phyloP scores from a whole-genome alignment of 2,797 vertebrate species.

The Microctenopoma steveboyesi region DNA sequence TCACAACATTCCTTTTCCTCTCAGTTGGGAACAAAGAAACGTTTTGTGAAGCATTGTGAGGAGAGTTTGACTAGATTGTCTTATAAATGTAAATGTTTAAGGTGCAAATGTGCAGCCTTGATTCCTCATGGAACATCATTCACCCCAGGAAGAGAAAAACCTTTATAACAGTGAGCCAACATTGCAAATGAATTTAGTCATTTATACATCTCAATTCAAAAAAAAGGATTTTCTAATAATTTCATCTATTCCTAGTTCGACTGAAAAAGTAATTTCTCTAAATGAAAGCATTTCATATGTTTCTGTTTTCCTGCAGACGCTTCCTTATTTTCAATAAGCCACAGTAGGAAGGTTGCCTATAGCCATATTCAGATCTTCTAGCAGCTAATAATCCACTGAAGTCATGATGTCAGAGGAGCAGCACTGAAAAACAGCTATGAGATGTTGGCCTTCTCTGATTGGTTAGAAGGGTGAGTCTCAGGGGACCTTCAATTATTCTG shows the following conservation, averaged over 20 bases:
- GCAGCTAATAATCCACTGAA: neutral
- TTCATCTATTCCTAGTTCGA: too few relatives aligned
- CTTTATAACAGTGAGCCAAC: neutral
- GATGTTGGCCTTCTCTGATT: too few relatives aligned
- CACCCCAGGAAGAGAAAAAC: neutral
- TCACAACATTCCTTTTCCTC: neutral
- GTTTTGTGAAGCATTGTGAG: constrained; percentile 10
- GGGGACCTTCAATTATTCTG: too few relatives aligned
- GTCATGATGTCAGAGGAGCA: neutral
- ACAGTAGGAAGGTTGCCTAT: too few relatives aligned
- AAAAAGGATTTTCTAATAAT: too few relatives aligned
- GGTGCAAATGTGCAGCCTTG: neutral
- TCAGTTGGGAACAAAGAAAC: constrained; percentile 6
- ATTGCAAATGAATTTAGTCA: neutral
- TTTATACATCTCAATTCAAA: too few relatives aligned
- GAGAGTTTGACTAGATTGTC: neutral
- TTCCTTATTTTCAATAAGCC: too few relatives aligned
- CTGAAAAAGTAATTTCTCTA: too few relatives aligned
- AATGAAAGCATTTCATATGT: too few relatives aligned
- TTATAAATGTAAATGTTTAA: neutral
- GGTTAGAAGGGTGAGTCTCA: neutral
- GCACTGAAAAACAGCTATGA: too few relatives aligned
- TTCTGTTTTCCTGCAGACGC: too few relatives aligned
- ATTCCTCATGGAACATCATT: neutral
- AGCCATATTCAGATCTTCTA: neutral